These are phyloP conservation scores for Crypturellus tataupa DNA, from an alignment of 2,797 vertebrate genomes.

Conservation along the genomic window DNA sequence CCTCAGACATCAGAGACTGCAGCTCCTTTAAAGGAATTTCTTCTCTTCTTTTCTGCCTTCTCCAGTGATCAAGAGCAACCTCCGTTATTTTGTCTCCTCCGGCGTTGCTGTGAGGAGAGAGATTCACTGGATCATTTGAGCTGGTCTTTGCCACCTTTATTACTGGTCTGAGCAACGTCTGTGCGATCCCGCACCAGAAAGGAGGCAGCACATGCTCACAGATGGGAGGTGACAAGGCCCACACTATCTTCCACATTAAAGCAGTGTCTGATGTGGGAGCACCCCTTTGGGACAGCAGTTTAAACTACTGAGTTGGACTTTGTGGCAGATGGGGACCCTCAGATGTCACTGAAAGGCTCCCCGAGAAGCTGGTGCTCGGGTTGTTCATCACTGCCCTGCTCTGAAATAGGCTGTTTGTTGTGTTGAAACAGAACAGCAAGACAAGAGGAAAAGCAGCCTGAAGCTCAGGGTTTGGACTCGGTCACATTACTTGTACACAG, in stretches of 20 bases:
- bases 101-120: slow-evolving; percentile 81
- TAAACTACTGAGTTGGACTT: not conserved
- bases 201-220: not conserved
- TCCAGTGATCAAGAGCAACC: slow-evolving; percentile 86
- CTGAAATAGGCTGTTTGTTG: not conserved
- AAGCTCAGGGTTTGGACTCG: not conserved
- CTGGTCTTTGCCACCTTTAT: not conserved
- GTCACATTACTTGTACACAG: not conserved
- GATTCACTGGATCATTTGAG: not conserved
- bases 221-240: not conserved
- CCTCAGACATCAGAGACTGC: slow-evolving; percentile 80
- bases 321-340: not conserved
- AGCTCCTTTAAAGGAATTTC: slow-evolving; percentile 85
- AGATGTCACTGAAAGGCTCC: not conserved
- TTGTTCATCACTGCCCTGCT: not conserved
- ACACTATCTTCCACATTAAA: not conserved
- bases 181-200: not conserved
- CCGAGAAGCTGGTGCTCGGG: not conserved
- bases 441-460: not conserved
- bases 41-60: slow-evolving; percentile 77
- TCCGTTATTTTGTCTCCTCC: slow-evolving; percentile 85
- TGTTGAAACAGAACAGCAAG: not conserved
- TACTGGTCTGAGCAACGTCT: not conserved
- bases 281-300: not conserved
- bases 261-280: not conserved